These are phyloP conservation scores for Agrotis clavis DNA, from an alignment of 2,888 invertebrate species.

Conservation along the genomic window DNA sequence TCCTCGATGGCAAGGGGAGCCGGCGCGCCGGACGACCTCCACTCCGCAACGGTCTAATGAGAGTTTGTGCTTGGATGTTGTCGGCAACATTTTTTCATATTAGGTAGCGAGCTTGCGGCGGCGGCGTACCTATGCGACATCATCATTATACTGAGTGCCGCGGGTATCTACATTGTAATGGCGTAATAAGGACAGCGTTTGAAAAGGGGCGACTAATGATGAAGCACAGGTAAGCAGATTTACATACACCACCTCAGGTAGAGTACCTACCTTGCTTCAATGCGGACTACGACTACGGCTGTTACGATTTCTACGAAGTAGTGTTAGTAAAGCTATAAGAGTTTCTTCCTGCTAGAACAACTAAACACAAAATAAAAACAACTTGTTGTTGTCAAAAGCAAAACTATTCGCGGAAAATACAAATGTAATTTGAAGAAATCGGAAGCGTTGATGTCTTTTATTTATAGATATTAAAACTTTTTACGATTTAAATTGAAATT, in stretches of 20 bases:
- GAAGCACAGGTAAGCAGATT: conserved; percentile 52
- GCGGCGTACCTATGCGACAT: conserved; percentile 51
- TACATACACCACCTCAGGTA: conserved; percentile 26
- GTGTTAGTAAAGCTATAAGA: conserved; percentile 27
- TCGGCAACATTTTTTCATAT: conserved; percentile 67
- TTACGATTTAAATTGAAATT: conserved; percentile 20
- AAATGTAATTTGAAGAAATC: conserved; percentile 7
- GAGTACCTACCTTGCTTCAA: conserved; percentile 7
- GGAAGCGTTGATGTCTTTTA: conserved; percentile 81
- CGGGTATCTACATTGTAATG: conserved; percentile 20
- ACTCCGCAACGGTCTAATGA: conserved; percentile 76
- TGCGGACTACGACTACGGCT: conserved; percentile 17
- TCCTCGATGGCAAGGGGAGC: conserved; percentile 76
- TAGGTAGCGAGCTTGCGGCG: conserved; percentile 58
- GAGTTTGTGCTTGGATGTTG: conserved; percentile 70
- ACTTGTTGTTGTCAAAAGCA: conserved; percentile 26
- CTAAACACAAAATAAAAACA: conserved; percentile 29
- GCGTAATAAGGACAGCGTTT: conserved; percentile 27
- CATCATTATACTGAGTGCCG: conserved; percentile 46
- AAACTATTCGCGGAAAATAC: conserved; percentile 16
- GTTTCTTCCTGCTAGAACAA: conserved; percentile 25
- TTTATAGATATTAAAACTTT: conserved; percentile 52
- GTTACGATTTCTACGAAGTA: conserved; percentile 15
- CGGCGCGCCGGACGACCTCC: conserved; percentile 74
- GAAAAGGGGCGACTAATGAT: conserved; percentile 51